These are phyloP conservation scores for Acromyrmex echinatior DNA, from an alignment of 1,140 invertebrate species.

Conservation along the genomic window DNA sequence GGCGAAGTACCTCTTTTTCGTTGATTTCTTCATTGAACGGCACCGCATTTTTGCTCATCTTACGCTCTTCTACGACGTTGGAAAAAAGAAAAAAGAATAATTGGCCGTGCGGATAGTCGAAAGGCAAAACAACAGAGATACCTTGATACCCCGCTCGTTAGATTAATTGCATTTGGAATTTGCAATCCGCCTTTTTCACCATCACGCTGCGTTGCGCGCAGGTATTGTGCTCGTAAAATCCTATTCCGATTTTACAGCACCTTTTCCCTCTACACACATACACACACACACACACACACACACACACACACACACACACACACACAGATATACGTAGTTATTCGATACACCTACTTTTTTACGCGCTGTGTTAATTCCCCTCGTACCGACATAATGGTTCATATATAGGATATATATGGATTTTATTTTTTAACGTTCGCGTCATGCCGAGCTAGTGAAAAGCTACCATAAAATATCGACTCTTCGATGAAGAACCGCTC, in stretches of 20 bases:
- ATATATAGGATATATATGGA: background rate
- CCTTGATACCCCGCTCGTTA: conserved; percentile 34
- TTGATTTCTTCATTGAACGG: background rate
- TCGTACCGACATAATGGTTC: background rate
- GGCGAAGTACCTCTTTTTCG: background rate
- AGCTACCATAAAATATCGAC: conserved; percentile 20
- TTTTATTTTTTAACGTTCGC: conserved; percentile 32
- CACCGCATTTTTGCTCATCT: conserved; percentile 34
- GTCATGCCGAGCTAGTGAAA: background rate
- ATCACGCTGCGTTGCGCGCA: conserved; percentile 2
- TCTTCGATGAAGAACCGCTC: conserved; percentile 12
- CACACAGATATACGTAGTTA: background rate
- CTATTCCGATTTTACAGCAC: conserved; percentile 28
- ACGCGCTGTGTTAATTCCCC: conserved; percentile 10
- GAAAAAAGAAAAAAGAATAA: background rate
- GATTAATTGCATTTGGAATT: conserved; percentile 58
- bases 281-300: background rate
- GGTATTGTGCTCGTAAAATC: conserved; percentile 43
- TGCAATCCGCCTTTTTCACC: conserved; percentile 23
- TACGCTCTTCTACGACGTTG: background rate
- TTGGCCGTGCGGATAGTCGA: background rate
- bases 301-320: no score
- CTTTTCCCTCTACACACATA: background rate
- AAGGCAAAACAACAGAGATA: background rate
- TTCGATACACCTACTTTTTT: conserved; percentile 15